Evolutionary conservation across 1,140 invertebrate genomes (phyloP), one percentile per base, ranked within the genome.

Genomic region (Drosophila azteca): DNA sequence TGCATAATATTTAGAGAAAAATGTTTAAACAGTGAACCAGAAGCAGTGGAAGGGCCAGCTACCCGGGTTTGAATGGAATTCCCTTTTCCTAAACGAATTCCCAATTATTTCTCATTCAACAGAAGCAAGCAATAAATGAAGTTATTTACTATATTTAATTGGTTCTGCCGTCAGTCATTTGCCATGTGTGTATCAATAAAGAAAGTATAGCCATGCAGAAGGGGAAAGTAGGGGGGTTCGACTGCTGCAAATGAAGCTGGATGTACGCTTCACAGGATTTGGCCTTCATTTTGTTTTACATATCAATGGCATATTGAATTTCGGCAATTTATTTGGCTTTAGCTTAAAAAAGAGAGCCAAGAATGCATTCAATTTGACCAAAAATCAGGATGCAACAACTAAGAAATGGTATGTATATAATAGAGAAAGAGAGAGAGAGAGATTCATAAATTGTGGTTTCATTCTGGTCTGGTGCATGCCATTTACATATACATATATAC

Each of bases 341-440:
- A 31, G 68, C 45, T 8, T 39, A 59, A 52, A 59, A 66, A 54
- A 48, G 7, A 31, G 45, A 52, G 52, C 13, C 24, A 55, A 43
- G 48, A 79, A 70, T 69, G 74, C 68, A 82, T 74, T 68, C 79
- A 74, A 74, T 78, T 79, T 79, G 48, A 17, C 11, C 41, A 62
- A 45, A 52, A 70, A 54, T 39, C 60, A 64, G 60, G 22, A 49
- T 43, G 70, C 3, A 24, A 9, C 43, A 29, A 20, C 43, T 26
- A 31, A 66, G 35, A 58, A 50, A 59, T 59, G 61, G 46, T 31
- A 31, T 31, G 29, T 9, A 35, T 4, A 39, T 5, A 39, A 13
- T 39, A 11, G 35, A 39, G 31, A 66, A 55, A 20, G 48, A n/a
- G 46, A 54, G 41, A 55, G 24, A 26, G 3, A 5, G 24, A 13